Conservation (phyloP, 2,113 vertebrate genomes). For the Hylia prasina region DNA sequence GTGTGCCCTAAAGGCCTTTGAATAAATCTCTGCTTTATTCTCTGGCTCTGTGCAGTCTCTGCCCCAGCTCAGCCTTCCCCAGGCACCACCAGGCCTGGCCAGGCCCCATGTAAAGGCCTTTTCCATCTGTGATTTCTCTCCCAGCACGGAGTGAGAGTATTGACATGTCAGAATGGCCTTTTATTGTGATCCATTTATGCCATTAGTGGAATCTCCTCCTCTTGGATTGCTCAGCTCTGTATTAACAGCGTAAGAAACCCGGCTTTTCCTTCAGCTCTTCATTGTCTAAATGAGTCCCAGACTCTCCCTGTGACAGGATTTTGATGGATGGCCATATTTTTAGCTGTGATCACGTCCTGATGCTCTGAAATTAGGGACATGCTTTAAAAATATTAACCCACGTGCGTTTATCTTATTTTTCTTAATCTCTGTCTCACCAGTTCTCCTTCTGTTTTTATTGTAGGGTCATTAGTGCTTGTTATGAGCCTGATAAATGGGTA, state of each 20-base stretch:
- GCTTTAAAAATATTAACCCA: constrained; percentile 3
- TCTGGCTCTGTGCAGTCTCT: background rate
- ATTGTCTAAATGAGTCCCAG: background rate
- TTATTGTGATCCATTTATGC: constrained; percentile 37
- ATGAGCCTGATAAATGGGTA: background rate
- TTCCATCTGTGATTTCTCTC: background rate
- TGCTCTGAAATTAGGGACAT: background rate
- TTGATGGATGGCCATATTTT: background rate
- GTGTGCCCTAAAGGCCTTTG: background rate
- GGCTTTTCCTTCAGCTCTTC: constrained; percentile 3
- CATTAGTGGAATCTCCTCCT: constrained; percentile 34
- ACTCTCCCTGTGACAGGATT: background rate
- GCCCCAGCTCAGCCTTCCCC: background rate
- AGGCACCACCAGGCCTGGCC: background rate
- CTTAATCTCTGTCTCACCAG: background rate
- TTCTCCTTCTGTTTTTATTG: constrained; percentile 11
- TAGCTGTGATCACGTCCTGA: background rate
- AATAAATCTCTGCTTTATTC: background rate
- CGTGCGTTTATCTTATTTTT: constrained; percentile 19
- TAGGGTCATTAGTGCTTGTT: constrained; percentile 16
- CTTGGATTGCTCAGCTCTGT: constrained; percentile 16
- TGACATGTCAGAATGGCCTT: background rate
- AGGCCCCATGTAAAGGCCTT: background rate
- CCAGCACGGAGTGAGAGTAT: background rate
- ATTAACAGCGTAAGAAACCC: background rate